Conservation (phyloP, 2,113 vertebrate genomes). For the Formicarius rufipectus region DNA sequence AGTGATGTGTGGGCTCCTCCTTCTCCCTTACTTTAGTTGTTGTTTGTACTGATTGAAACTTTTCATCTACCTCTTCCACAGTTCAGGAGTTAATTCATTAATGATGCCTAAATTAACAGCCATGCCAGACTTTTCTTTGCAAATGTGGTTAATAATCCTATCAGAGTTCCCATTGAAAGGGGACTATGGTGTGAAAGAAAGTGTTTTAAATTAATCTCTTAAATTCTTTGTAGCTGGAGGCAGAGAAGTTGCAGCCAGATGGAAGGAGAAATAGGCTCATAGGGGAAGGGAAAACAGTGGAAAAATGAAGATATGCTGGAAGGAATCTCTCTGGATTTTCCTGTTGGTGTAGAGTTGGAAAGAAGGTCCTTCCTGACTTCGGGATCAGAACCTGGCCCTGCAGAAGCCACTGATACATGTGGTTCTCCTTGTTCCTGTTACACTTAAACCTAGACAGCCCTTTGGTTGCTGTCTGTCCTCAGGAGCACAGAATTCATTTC, state of each 20-base stretch:
- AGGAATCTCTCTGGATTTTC: background rate
- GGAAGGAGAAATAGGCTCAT: background rate
- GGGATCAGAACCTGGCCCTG: background rate
- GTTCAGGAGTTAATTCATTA: background rate
- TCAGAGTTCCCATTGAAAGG: background rate
- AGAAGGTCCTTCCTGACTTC: background rate
- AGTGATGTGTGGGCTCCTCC: background rate
- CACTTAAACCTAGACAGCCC: background rate
- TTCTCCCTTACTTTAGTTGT: background rate
- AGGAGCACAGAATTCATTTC: background rate
- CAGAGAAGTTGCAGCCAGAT: background rate
- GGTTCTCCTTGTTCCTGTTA: background rate
- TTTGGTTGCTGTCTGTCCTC: background rate
- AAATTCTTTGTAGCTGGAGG: background rate
- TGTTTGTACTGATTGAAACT: background rate
- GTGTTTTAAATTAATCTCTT: constrained; percentile 22
- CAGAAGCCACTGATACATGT: background rate
- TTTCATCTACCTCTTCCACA: background rate
- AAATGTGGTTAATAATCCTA: constrained; percentile 1
- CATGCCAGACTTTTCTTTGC: background rate
- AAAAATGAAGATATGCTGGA: background rate
- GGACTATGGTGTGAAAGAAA: constrained; percentile 5
- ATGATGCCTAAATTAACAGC: background rate
- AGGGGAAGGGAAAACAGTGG: background rate
- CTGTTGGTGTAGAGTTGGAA: background rate